Evolutionary conservation across 2,797 vertebrate species (phyloP).

Genomic region (Hemitrygon akajei): DNA sequence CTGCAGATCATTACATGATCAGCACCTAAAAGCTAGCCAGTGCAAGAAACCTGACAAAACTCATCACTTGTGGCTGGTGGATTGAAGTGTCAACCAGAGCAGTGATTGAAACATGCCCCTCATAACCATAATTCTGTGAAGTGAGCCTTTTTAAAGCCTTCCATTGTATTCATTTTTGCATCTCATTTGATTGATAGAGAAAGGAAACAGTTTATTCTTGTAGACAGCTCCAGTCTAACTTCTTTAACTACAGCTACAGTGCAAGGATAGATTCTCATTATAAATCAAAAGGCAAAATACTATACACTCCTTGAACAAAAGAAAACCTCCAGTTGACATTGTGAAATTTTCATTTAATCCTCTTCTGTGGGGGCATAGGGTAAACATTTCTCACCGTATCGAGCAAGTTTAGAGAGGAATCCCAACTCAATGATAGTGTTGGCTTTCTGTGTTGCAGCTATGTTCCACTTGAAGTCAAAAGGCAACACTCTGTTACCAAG

Average conservation of each 20-base stretch:
- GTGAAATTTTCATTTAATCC: constrained; percentile 10
- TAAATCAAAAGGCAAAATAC: constrained; percentile 22
- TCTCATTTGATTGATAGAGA: constrained; percentile 18
- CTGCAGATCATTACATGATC: background rate
- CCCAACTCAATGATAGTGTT: background rate
- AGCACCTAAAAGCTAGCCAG: background rate
- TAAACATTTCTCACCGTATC: background rate
- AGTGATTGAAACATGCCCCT: constrained; percentile 17
- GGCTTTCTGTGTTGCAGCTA: background rate
- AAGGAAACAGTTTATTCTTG: constrained; percentile 14
- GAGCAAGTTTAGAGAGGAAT: background rate
- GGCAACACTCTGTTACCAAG: background rate
- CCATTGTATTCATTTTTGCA: constrained; percentile 22
- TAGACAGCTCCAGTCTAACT: constrained; percentile 13
- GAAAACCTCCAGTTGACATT: background rate
- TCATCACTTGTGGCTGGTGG: constrained; percentile 20
- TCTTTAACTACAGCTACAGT: background rate
- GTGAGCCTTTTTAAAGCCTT: constrained; percentile 32
- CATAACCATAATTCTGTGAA: constrained; percentile 31
- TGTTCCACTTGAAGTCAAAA: background rate
- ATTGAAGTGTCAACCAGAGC: constrained; percentile 32
- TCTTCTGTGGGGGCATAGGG: background rate
- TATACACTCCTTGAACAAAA: background rate
- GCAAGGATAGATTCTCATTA: background rate
- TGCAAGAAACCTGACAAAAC: background rate